A percentile compares a stretch with the other conserved stretches of the same genome.
Conservation (phyloP, 2,113 vertebrate species). For the Bucco capensis region DNA sequence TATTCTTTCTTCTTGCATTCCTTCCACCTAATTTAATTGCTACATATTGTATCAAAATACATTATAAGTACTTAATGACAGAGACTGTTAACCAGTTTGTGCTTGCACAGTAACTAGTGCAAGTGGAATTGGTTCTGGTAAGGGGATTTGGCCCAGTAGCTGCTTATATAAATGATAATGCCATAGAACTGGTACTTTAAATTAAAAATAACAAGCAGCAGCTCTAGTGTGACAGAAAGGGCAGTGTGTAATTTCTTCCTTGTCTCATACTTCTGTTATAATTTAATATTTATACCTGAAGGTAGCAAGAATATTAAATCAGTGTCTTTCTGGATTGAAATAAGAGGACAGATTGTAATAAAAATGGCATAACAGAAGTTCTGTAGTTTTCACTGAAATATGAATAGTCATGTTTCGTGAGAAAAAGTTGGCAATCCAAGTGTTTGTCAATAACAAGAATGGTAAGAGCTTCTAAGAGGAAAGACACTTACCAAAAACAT, state of each 20-base stretch:
- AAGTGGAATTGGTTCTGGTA: background rate
- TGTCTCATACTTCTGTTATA: background rate
- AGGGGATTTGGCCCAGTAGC: background rate
- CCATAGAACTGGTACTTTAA: background rate
- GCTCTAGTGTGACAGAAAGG: background rate
- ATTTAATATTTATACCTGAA: slow-evolving; percentile 15
- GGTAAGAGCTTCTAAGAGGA: background rate
- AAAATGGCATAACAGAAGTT: slow-evolving; percentile 47
- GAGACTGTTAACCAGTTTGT: background rate
- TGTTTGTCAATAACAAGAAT: slow-evolving; percentile 16
- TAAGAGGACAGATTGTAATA: slow-evolving; percentile 49
- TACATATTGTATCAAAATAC: background rate
- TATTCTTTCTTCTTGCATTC: background rate
- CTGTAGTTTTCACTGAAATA: slow-evolving; percentile 17
- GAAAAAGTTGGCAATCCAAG: background rate
- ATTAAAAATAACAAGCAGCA: background rate
- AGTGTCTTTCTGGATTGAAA: slow-evolving; percentile 34
- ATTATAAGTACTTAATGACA: background rate
- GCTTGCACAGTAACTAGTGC: background rate
- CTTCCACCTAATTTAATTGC: background rate
- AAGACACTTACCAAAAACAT: slow-evolving; percentile 87
- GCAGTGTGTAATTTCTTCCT: background rate
- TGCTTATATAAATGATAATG: background rate
- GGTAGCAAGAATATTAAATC: slow-evolving; percentile 11
- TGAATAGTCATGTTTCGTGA: slow-evolving; percentile 35